These are phyloP conservation scores for Formica selysi DNA, from an alignment of 1,140 invertebrate species.

Conservation along the genomic window DNA sequence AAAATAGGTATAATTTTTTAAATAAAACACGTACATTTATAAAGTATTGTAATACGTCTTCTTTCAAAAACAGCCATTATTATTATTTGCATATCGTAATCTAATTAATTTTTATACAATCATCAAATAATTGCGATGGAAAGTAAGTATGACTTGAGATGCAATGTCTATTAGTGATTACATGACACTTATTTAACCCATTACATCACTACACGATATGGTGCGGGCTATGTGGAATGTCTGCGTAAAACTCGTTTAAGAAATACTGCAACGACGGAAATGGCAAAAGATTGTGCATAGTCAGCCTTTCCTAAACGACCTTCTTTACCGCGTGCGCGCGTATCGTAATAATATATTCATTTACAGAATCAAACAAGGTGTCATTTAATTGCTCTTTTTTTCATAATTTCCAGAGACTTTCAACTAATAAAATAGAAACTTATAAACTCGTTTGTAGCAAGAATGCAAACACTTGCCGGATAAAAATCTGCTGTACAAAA, in stretches of 20 bases:
- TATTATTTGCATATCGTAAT: not conserved
- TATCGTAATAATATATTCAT: not conserved
- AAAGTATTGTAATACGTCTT: not conserved
- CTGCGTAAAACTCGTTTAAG: conserved; percentile 13
- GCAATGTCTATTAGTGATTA: conserved; percentile 15
- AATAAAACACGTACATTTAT: not conserved
- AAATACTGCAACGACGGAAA: conserved; percentile 20
- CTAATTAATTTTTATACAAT: not conserved
- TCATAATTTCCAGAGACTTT: not conserved
- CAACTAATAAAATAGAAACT: not conserved
- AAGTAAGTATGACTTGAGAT: not conserved
- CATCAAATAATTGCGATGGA: not conserved
- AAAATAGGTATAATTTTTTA: not conserved
- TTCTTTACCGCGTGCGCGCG: not conserved
- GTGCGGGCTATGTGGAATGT: not conserved
- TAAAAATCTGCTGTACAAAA: not conserved
- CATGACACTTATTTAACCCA: conserved; percentile 51
- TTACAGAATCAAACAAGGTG: not conserved
- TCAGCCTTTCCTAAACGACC: not conserved
- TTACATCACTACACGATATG: conserved; percentile 25
- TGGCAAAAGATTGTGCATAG: not conserved
- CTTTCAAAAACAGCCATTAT: not conserved
- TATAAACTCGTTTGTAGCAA: not conserved
- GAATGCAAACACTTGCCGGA: not conserved
- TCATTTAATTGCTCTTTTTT: not conserved